Percentiles rank a stretch among this genome's conserved stretches.
phyloP scores from a whole-genome alignment of 1,140 invertebrate species.

The Pristionchus pacificus region DNA sequence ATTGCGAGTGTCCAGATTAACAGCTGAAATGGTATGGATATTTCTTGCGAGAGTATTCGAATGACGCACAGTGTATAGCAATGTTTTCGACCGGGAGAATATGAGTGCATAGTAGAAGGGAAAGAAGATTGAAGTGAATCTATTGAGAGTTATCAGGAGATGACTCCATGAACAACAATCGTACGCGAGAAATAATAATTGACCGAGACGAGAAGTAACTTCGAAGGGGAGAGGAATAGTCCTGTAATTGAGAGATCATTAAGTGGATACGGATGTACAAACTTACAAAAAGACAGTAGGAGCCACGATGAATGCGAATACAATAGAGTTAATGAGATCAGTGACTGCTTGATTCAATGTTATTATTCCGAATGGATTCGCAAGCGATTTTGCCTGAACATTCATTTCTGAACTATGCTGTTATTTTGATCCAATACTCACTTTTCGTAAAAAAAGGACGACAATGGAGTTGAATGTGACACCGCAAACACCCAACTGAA shows the following conservation, averaged over 20 bases:
- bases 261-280: background rate
- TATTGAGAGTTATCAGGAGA: background rate
- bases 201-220: background rate
- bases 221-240: background rate
- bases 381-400: background rate
- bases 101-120: background rate
- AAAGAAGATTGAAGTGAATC: background rate
- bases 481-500: background rate
- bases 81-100: background rate
- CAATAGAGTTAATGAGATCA: background rate
- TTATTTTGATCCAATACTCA: no score
- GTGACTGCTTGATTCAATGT: background rate
- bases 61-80: background rate
- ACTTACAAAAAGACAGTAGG: background rate
- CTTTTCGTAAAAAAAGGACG: background rate
- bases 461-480: background rate
- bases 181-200: background rate
- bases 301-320: background rate
- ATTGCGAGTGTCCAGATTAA: background rate
- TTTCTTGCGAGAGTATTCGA: background rate
- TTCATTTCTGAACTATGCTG: no score
- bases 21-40: background rate
- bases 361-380: background rate
- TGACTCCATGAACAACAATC: constrained; percentile 1
- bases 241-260: background rate